Conservation (phyloP, 2,113 vertebrate genomes). For the Catagonus wagneri region DNA sequence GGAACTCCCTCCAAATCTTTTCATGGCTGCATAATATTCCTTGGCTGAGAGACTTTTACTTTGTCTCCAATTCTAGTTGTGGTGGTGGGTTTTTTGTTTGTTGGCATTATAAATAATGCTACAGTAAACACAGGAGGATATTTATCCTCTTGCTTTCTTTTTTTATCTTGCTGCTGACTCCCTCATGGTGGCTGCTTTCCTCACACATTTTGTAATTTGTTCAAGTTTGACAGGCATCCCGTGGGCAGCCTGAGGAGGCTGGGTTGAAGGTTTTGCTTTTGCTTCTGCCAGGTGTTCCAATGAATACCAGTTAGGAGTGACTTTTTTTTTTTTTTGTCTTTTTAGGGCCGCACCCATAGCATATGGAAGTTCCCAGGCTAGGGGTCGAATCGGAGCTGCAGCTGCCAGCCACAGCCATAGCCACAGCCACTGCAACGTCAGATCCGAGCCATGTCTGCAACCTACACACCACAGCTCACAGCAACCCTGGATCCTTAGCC, state of each 20-base stretch:
- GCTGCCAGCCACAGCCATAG: too few relatives aligned
- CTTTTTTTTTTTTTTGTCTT: neutral
- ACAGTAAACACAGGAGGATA: neutral
- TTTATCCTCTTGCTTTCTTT: neutral
- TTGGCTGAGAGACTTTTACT: neutral
- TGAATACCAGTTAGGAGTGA: neutral
- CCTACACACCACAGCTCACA: too few relatives aligned
- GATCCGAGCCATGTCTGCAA: too few relatives aligned
- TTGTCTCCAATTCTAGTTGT: neutral
- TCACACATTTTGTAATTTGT: neutral
- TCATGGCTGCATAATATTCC: neutral
- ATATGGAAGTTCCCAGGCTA: too few relatives aligned
- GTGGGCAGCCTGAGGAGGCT: neutral
- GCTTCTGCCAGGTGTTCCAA: neutral
- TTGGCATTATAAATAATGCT: neutral
- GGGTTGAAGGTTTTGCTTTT: neutral
- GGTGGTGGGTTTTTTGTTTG: neutral
- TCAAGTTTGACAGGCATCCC: neutral
- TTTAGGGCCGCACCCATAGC: too few relatives aligned
- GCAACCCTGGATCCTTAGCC: too few relatives aligned
- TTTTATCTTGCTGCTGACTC: neutral
- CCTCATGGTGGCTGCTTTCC: neutral
- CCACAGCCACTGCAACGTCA: too few relatives aligned
- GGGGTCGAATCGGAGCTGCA: too few relatives aligned
- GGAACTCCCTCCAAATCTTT: too few relatives aligned